phyloP scores from a whole-genome alignment of 2,888 invertebrate genomes.

The Cynaeus angustus region DNA sequence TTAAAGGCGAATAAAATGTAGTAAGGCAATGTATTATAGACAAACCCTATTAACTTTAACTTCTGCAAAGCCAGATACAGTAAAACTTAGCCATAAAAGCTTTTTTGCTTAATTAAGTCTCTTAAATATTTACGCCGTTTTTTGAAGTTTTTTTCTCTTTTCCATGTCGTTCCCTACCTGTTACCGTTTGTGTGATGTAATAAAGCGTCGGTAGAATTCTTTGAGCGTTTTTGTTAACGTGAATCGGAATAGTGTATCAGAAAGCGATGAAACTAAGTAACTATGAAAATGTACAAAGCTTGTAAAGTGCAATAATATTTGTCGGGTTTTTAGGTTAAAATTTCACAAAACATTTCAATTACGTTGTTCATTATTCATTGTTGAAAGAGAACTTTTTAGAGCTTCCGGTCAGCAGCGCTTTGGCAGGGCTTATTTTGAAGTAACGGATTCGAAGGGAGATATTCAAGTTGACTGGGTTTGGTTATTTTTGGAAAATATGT shows the following conservation, averaged over 20 bases:
- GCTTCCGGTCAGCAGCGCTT: conserved; percentile 47
- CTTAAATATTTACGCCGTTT: too few relatives aligned
- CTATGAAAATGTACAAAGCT: background rate
- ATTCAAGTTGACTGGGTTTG: conserved; percentile 74
- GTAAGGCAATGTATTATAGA: background rate
- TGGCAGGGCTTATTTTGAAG: conserved; percentile 66
- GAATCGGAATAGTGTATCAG: background rate
- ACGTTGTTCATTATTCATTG: conserved; percentile 15
- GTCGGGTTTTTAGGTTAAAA: background rate
- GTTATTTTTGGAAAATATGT: conserved; percentile 73
- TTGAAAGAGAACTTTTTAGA: conserved; percentile 36
- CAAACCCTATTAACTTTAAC: background rate
- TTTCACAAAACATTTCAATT: conserved; percentile 13
- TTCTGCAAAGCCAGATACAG: too few relatives aligned
- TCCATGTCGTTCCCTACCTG: too few relatives aligned
- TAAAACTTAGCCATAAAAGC: background rate
- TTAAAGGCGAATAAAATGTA: conserved; percentile 2
- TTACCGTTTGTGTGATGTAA: too few relatives aligned
- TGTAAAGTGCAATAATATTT: background rate
- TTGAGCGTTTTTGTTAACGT: background rate
- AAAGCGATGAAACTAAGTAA: background rate
- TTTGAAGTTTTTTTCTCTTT: too few relatives aligned
- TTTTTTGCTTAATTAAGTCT: background rate
- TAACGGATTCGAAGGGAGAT: conserved; percentile 71
- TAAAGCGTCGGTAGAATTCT: background rate